Evolutionary conservation across 2,888 invertebrate species (phyloP), one percentile per base, ranked within the genome.

Genomic region (Spatulosminthurus flaviceps): DNA sequence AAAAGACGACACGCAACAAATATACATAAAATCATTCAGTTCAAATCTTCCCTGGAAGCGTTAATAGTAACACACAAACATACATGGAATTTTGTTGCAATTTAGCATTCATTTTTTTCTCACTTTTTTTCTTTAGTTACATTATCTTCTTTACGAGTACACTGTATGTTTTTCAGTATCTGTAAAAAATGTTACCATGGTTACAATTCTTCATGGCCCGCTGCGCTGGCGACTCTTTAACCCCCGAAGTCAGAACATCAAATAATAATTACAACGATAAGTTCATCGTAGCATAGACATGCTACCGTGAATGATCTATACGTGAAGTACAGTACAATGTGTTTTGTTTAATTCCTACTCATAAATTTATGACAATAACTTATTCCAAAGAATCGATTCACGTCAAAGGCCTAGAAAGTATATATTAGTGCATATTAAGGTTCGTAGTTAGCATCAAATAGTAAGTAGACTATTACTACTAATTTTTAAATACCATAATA

Each of bases 41-140:
- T 76, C 67, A 76, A 66, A 67, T 41, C 76, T 67, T 76, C 76
- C 74, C 16, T 74, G 76, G 76, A 76, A 76, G 76, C 76, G 66
- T 76, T 64, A 13, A 28, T 22, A 42, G 28, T 64, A 61, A 75
- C 66, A 75, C 28, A 51, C 75, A 22, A 26, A 75, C 75, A 61
- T 29, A 64, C 60, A 28, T 64, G 22, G 43, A 73, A 73, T 73
- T 51, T 61, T 21, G 60, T 43, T 51, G 51, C 43, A 51, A 73
- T 60, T 51, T 73, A 60, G 22, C 43, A 73, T 43, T 73, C 34
- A 21, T 70, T 70, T 70, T 71, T 21, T 22, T 22, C 43, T 42
- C 42, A 7, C 34, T 41, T 41, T 71, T 71, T 41, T 34, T 43
- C 43, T 34, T 43, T 72, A 24, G 19, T 24, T 24, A 21, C 71